Base-by-base conservation (phyloP, 2,888 invertebrate genomes). In the Stenoptilia bipunctidactyla region DNA sequence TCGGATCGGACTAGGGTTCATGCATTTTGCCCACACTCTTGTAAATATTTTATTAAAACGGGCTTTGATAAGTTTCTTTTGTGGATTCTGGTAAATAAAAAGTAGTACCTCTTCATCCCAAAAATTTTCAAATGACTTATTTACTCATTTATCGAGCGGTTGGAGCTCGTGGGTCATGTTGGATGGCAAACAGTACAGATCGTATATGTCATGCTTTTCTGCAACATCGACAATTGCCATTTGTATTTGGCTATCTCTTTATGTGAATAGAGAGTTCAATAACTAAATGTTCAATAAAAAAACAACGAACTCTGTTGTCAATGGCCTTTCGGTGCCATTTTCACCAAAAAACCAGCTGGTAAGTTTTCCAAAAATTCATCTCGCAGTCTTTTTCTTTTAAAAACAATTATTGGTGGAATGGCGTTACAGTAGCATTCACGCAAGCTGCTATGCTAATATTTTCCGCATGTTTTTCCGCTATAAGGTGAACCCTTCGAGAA, bases 291-390 rank as follows among this genome's bases (percentile, higher is more conserved):
- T 49, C n/a, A 10, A 52, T 44, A 14, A 47, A 51, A 5, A 43
- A 13, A 45, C 35, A 35, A 51, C 51, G 6, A 48, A 33, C 34
- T 43, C 42, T 10, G 39, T 43, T 6, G 48, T 52, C 44, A 49
- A 44, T 20, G 43, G 2, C 47, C 51, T 40, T 51, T 54, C 33
- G 51, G 44, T 13, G 51, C 40, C 49, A 49, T 55, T 20, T 34
- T 43, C 13, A 50, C 51, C 35, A 47, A n/a, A 15, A 37, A 39
- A 5, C 51, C 47, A 34, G 42, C 13, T 27, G 50, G 51, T 14
- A 51, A 45, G 38, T 45, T 48, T 15, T 43, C 42, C 27, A 13
- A 9, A 33, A 42, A 49, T 41, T 53, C 48, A 14, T 46, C 40
- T 15, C 15, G 42, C 20, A 36, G n/a, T 14, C 48, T 35, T 20